These are phyloP conservation scores for Ceramica pisi DNA, from an alignment of 2,888 invertebrate genomes.

Conservation along the genomic window DNA sequence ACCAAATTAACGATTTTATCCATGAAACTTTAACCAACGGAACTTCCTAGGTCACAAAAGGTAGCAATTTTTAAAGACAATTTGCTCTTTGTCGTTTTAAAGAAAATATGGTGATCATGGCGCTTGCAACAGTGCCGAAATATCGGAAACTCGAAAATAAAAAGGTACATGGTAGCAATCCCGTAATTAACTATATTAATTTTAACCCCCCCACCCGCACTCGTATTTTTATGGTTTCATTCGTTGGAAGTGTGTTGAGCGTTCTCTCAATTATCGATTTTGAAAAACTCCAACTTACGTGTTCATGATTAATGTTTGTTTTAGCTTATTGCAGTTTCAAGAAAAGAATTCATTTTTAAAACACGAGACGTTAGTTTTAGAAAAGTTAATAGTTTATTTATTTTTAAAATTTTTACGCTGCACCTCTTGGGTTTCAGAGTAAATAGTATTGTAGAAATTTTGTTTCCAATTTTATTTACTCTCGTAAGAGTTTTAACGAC, in stretches of 20 bases:
- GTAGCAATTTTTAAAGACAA: no score
- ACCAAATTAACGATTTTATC: no score
- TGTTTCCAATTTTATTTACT: not conserved
- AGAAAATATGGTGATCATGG: no score
- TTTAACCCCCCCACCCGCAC: slow-evolving; percentile 7
- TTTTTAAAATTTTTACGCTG: slow-evolving; percentile 18
- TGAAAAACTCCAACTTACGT: slow-evolving; percentile 10
- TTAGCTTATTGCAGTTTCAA: slow-evolving; percentile 16
- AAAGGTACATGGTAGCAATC: no score
- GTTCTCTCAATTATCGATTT: slow-evolving; percentile 24
- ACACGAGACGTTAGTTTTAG: slow-evolving; percentile 6
- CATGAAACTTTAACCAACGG: no score
- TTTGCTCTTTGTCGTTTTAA: no score
- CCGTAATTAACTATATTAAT: no score
- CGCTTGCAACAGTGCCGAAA: no score
- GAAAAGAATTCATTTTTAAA: slow-evolving; percentile 20
- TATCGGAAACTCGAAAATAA: no score
- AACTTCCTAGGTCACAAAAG: no score
- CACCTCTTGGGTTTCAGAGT: not conserved
- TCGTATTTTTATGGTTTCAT: slow-evolving; percentile 36
- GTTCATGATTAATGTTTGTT: slow-evolving; percentile 1
- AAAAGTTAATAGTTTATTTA: not conserved
- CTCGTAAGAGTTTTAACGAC: not conserved
- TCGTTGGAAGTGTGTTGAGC: slow-evolving; percentile 18
- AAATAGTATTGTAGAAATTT: slow-evolving; percentile 9